Base-by-base conservation (phyloP, 2,888 invertebrate genomes). In the Alloplasta piceator region DNA sequence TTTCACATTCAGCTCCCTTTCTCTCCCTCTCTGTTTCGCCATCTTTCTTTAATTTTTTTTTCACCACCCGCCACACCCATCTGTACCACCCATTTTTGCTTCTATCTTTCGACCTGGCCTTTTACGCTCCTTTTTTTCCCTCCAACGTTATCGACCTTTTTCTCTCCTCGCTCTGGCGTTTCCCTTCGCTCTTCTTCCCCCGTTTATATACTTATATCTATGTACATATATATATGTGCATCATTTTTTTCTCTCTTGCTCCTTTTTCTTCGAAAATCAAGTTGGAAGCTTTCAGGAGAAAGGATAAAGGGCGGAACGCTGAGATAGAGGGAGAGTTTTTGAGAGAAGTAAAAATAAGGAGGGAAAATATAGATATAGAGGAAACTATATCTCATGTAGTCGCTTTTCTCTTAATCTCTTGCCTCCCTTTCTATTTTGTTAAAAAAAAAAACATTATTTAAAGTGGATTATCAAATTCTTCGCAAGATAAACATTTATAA, bases 141-240 rank as follows among this genome's bases (percentile, higher is more conserved):
- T 66, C 89, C 90, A 84, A 87, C 90, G 89, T 90, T 92, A 91
- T 92, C 91, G 91, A 91, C 91, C 89, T 90, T 26, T 26, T 26
- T 89, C 88, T 84, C 68, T 46, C 41, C 61, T 50, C 55, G 14
- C 78, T 68, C 85, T 83, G 85, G 82, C 81, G 83, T 26, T 86
- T 86, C 84, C 86, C 87, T 87, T 86, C 58, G 81, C 84, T 85
- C 83, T 85, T 84, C 86, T 88, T 89, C 87, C 87, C 43, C 39
- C 26, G 26, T 66, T 38, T 55, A 39, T 10, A 88, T 89, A 87
- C 86, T 84, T 81, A 83, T 84, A 80, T 84, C 82, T 52, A 43
- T 48, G 83, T 64, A 46, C 12, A 14, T 56, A 67, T 76, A 73
- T 84, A 55, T 73, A 68, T 52, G 46, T 79, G 46, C 56, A 46